Evolutionary conservation across 2,888 invertebrate genomes (phyloP).

Genomic region (Leucania comma): DNA sequence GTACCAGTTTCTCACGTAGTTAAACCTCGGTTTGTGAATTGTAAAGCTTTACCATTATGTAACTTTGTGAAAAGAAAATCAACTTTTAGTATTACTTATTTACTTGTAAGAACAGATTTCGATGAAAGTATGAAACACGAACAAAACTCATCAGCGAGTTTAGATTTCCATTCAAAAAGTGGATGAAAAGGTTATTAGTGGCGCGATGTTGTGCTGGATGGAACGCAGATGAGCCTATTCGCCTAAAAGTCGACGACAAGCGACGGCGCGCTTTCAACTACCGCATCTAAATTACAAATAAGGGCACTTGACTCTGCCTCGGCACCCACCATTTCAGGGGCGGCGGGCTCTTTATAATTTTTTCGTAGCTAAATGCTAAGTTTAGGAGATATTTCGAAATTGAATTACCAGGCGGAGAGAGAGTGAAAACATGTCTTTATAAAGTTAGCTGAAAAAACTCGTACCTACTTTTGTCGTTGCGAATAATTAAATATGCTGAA

Average conservation of each 20-base stretch:
- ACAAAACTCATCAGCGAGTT: slow-evolving; percentile 55
- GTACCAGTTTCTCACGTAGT: too few species aligned
- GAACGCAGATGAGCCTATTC: slow-evolving; percentile 53
- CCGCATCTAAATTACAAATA: slow-evolving; percentile 78
- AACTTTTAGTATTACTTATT: too few species aligned
- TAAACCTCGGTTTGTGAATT: too few species aligned
- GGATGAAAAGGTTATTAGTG: slow-evolving; percentile 52
- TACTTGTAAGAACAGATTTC: slow-evolving; percentile 12
- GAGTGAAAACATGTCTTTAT: slow-evolving; percentile 62
- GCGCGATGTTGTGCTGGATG: slow-evolving; percentile 48
- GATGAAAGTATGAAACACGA: slow-evolving; percentile 35
- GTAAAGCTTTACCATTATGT: too few species aligned
- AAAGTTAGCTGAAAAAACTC: slow-evolving; percentile 51
- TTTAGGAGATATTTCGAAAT: slow-evolving; percentile 61
- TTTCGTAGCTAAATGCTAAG: slow-evolving; percentile 58
- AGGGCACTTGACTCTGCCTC: slow-evolving; percentile 61
- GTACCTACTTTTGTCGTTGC: slow-evolving; percentile 39
- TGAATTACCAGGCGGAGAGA: slow-evolving; percentile 57
- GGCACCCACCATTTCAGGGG: slow-evolving; percentile 56
- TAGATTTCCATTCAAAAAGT: slow-evolving; percentile 56
- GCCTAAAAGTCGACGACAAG: slow-evolving; percentile 58
- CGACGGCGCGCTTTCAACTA: slow-evolving; percentile 60
- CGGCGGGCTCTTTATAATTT: slow-evolving; percentile 58
- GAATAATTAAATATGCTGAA: slow-evolving; percentile 59
- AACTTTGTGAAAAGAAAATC: too few species aligned